Evolutionary conservation across 2,888 invertebrate genomes (phyloP), one percentile per base, ranked within the genome.

Genomic region (Drosophila sordidula): DNA sequence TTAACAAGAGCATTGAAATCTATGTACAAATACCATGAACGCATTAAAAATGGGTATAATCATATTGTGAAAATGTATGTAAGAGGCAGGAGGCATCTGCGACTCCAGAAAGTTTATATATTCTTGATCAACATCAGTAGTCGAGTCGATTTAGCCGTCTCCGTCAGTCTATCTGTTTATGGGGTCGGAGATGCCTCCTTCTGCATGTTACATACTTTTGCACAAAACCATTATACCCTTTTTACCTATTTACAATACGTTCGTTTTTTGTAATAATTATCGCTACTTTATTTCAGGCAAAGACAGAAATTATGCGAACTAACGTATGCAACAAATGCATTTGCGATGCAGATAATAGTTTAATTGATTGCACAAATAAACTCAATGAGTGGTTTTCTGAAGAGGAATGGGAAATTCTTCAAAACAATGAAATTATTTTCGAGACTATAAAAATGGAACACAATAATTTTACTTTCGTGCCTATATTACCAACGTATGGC

Each of bases 331-430:
- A 93, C 50, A 92, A 92, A 55, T 95, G 95, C 75, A 83, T 79
- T 0, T 95, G 95, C 74, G 91, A 93, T 49, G 70, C 76, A 2
- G 57, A 87, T 0, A 89, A 92, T 9, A 91, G 91, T 1, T 91
- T 92, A 16, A 92, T 95, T 3, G 93, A 95, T 78, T 95, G 95
- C 69, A 93, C 93, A 8, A 92, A 93, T 11, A 92, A 91, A 9
- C 86, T 58, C 2, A 47, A 18, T 14, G 56, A 38, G 8, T 75
- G 94, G 87, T 94, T 95, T 75, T 93, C 91, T 1, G 90, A 92
- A 16, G 91, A 93, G 0, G 93, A 94, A 62, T 95, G 95, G 95
- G 87, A 92, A 6, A 92, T 70, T 0, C 54, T 92, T 6, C 78
- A 77, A 61, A 83, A 88, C 65, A 90, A 87, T 1, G 84, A 90